A percentile compares a stretch with the other conserved stretches of the same genome.
Conservation (phyloP, 2,797 vertebrate genomes). For the Acanthurus tractus region DNA sequence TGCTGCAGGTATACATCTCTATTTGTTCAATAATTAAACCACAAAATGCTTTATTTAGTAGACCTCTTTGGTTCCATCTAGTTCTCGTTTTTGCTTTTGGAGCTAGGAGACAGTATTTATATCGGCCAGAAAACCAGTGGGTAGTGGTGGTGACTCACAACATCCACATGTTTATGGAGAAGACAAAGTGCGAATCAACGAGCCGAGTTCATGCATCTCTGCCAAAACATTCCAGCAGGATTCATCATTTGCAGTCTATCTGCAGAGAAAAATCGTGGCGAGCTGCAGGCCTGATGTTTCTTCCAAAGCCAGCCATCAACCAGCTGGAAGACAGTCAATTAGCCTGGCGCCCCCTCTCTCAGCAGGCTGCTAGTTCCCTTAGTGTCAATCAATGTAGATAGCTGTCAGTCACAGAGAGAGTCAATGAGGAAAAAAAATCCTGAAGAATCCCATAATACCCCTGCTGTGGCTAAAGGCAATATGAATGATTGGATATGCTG, state of each 20-base stretch:
- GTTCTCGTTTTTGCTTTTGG: conserved; percentile 67
- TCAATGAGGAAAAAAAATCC: conserved; percentile 51
- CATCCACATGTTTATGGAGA: conserved; percentile 53
- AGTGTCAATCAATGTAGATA: conserved; percentile 80
- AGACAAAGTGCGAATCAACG: conserved; percentile 40
- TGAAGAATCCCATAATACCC: conserved; percentile 65
- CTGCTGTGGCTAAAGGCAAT: conserved; percentile 60
- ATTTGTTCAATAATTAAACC: conserved; percentile 81
- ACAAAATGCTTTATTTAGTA: conserved; percentile 79
- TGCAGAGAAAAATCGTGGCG: conserved; percentile 46
- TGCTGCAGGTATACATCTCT: conserved; percentile 80
- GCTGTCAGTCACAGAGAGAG: conserved; percentile 79
- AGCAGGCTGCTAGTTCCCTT: conserved; percentile 56
- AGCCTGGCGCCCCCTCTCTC: conserved; percentile 63
- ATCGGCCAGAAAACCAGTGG: conserved; percentile 45
- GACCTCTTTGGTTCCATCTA: conserved; percentile 60
- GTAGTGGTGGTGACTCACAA: conserved; percentile 38
- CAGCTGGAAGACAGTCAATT: conserved; percentile 79
- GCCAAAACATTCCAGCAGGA: conserved; percentile 45
- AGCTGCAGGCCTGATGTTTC: conserved; percentile 43
- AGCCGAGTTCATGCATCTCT: conserved; percentile 38
- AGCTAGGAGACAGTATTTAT: conserved; percentile 58
- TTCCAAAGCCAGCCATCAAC: conserved; percentile 65
- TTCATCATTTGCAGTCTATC: conserved; percentile 53
- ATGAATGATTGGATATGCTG: conserved; percentile 68